phyloP scores from a whole-genome alignment of 2,797 vertebrate genomes.

The Lutjanus campechanus region DNA sequence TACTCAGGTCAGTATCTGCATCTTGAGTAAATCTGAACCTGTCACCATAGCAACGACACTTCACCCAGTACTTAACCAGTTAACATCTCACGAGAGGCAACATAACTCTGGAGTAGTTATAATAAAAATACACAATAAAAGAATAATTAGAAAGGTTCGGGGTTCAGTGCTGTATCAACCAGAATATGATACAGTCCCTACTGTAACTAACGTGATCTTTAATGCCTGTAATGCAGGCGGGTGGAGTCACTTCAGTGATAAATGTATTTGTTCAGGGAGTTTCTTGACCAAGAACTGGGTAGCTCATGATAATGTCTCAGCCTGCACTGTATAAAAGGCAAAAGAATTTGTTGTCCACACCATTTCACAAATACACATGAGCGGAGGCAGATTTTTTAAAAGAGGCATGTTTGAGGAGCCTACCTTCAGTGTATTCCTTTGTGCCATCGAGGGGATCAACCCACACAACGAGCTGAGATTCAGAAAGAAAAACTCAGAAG shows the following conservation, averaged over 20 bases:
- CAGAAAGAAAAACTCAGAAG: constrained; percentile 41
- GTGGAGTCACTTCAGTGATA: background rate
- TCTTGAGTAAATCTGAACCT: background rate
- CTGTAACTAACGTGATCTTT: background rate
- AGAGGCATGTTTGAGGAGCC: constrained; percentile 14
- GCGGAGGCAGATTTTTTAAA: background rate
- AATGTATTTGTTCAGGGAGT: background rate
- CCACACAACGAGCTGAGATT: constrained; percentile 94
- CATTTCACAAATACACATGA: background rate
- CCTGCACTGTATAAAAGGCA: background rate
- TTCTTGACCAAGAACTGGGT: background rate
- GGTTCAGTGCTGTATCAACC: background rate
- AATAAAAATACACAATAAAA: background rate
- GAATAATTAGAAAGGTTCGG: background rate
- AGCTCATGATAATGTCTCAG: background rate
- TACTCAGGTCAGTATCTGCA: background rate
- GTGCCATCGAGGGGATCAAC: constrained; percentile 98
- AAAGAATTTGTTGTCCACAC: background rate
- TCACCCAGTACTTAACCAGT: background rate
- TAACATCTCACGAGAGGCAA: background rate
- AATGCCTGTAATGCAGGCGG: background rate
- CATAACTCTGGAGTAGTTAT: background rate
- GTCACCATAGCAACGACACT: constrained; percentile 1
- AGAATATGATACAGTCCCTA: background rate
- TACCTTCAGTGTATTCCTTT: constrained; percentile 99